Conservation (phyloP, 2,888 invertebrate species). For the Chromoteleia sp. region DNA sequence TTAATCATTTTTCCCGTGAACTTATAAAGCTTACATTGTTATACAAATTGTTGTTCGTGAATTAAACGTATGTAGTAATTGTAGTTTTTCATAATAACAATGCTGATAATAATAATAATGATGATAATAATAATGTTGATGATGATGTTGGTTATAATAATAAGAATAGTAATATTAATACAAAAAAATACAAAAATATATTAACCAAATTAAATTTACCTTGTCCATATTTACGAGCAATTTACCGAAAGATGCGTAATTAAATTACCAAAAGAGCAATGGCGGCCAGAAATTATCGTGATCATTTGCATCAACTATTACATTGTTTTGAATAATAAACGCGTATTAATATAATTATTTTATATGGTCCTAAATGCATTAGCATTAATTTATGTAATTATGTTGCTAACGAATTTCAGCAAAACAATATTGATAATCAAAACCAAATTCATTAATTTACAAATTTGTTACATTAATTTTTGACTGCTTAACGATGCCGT, state of each 20-base stretch:
- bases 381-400: slow-evolving; percentile 30
- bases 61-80: too few relatives aligned
- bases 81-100: too few relatives aligned
- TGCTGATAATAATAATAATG: too few relatives aligned
- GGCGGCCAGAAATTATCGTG: slow-evolving; percentile 24
- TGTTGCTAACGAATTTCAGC: slow-evolving; percentile 22
- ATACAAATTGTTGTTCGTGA: too few relatives aligned
- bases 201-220: neutral
- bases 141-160: too few relatives aligned
- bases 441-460: too few relatives aligned
- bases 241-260: slow-evolving; percentile 22
- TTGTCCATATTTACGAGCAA: neutral
- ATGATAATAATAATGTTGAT: too few relatives aligned
- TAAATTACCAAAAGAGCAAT: slow-evolving; percentile 26
- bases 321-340: slow-evolving; percentile 42
- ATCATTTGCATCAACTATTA: slow-evolving; percentile 17
- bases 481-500: too few relatives aligned
- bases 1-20: too few relatives aligned
- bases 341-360: slow-evolving; percentile 34
- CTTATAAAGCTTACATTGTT: too few relatives aligned
- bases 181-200: slow-evolving; percentile 2
- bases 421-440: slow-evolving; percentile 36
- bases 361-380: slow-evolving; percentile 23
- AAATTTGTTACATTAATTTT: too few relatives aligned
- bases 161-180: neutral